These are phyloP conservation scores for Acanthiza pusilla DNA, from an alignment of 2,797 vertebrate genomes.

Conservation along the genomic window DNA sequence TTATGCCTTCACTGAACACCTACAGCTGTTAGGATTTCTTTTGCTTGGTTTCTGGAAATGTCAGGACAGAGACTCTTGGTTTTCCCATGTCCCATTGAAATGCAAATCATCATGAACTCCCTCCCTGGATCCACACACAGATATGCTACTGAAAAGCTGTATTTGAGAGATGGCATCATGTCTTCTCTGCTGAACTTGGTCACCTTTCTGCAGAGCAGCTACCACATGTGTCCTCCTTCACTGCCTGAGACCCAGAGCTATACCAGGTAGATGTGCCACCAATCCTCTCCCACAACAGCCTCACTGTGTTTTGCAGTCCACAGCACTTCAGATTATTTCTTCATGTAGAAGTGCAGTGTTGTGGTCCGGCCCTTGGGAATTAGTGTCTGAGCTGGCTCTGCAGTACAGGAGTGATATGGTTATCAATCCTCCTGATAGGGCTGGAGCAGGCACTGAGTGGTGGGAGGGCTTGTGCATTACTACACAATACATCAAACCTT, in stretches of 20 bases:
- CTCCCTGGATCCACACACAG: background rate
- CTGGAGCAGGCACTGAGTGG: background rate
- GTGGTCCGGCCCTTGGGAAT: background rate
- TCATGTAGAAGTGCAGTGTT: background rate
- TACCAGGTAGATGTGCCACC: background rate
- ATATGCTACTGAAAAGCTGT: background rate
- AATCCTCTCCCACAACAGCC: background rate
- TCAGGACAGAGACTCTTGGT: background rate
- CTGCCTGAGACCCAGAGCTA: background rate
- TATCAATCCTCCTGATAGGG: constrained; percentile 23
- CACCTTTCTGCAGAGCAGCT: background rate
- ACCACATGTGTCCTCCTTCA: rapidly evolving
- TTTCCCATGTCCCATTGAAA: background rate
- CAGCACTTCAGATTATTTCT: background rate
- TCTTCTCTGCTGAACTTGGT: background rate
- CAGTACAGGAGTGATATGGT: background rate
- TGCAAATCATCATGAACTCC: background rate
- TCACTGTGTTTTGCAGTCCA: background rate
- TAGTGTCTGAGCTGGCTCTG: background rate
- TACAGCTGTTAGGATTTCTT: constrained; percentile 9
- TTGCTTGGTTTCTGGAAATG: background rate
- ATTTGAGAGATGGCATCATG: background rate
- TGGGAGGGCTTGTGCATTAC: background rate
- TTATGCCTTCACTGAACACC: constrained; percentile 38
- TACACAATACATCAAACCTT: constrained; percentile 3